These are phyloP conservation scores for Erebia palarica DNA, from an alignment of 2,888 invertebrate species.

Conservation along the genomic window DNA sequence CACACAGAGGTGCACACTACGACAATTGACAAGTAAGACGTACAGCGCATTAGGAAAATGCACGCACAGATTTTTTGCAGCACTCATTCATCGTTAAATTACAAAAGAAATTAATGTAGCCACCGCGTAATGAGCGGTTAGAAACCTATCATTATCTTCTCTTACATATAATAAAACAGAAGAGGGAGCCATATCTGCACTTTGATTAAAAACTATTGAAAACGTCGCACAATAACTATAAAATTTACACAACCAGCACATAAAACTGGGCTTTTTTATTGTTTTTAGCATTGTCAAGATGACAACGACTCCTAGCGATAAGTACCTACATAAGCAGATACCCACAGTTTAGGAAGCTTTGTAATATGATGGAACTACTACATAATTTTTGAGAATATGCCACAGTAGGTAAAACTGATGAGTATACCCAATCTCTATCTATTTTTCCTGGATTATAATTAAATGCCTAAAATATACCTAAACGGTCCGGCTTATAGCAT, in stretches of 20 bases:
- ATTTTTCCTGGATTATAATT: no score
- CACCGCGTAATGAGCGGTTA: slow-evolving; percentile 38
- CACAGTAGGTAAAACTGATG: neutral
- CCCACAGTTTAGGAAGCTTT: no score
- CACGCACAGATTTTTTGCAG: slow-evolving; percentile 44
- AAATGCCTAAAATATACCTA: no score
- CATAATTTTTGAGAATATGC: neutral
- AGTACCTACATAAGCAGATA: neutral
- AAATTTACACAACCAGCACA: neutral
- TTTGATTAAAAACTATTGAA: slow-evolving; percentile 17
- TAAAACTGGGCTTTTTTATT: neutral
- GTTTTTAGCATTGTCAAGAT: neutral
- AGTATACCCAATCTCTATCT: no score
- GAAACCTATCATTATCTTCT: slow-evolving; percentile 40
- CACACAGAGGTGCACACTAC: slow-evolving; percentile 42
- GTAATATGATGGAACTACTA: no score
- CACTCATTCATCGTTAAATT: slow-evolving; percentile 45
- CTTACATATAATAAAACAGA: slow-evolving; percentile 29
- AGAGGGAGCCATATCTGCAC: slow-evolving; percentile 2
- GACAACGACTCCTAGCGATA: neutral
- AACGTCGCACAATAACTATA: slow-evolving; percentile 5
- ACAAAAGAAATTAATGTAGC: slow-evolving; percentile 42
- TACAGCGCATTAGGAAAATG: slow-evolving; percentile 63
- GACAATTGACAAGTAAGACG: slow-evolving; percentile 40
- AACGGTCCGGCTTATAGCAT: no score